phyloP scores from a whole-genome alignment of 1,140 invertebrate species.

The Brachionus calyciflorus region DNA sequence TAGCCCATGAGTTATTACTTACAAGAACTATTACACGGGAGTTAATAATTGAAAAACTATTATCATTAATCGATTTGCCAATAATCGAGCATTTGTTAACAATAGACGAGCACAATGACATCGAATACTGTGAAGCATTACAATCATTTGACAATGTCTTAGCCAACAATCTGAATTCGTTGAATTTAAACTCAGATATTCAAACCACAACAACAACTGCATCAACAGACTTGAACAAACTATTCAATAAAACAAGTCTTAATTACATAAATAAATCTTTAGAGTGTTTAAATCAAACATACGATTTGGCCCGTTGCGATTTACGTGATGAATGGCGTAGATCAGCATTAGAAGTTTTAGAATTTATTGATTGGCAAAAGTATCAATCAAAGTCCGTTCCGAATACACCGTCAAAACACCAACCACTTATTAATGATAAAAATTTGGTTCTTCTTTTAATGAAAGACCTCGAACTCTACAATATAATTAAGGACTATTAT shows the following conservation, averaged over 20 bases:
- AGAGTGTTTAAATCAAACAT: conserved; percentile 4
- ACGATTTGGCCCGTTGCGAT: not conserved
- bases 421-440: not conserved
- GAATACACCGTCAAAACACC: not conserved
- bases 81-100: conserved; percentile 35
- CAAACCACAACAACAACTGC: not conserved
- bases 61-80: conserved; percentile 29
- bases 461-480: conserved; percentile 15
- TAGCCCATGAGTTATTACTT: not conserved
- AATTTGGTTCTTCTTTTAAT: not conserved
- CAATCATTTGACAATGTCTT: not conserved
- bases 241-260: not conserved
- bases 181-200: not conserved
- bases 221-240: not conserved
- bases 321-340: conserved; percentile 23
- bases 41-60: conserved; percentile 29
- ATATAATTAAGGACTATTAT: conserved; percentile 11
- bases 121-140: conserved; percentile 12
- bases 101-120: conserved; percentile 18
- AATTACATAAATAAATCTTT: conserved; percentile 19
- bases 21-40: conserved; percentile 23
- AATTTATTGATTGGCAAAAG: conserved; percentile 31
- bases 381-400: not conserved
- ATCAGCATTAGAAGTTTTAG: not conserved
- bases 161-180: not conserved